Evolutionary conservation across 2,113 vertebrate species (phyloP).

Genomic region (Atherinomorus stipes): DNA sequence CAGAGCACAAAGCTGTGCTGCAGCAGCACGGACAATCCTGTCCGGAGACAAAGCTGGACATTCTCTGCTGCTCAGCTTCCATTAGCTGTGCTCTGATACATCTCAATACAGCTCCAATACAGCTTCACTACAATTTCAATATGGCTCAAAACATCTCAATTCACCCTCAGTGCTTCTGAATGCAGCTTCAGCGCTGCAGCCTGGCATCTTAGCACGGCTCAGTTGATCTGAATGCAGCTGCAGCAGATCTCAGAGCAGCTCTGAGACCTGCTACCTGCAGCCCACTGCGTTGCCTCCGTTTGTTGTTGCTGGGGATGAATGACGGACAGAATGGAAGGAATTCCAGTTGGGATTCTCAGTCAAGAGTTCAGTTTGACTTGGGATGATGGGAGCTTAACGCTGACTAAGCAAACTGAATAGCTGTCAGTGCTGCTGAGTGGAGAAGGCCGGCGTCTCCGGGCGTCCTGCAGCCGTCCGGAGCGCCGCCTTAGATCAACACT

Average conservation of each 20-base stretch:
- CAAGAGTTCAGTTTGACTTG: constrained; percentile 77
- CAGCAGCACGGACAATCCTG: constrained; percentile 71
- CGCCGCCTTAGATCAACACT: constrained; percentile 57
- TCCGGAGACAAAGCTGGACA: constrained; percentile 74
- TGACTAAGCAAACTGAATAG: constrained; percentile 76
- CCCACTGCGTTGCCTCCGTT: constrained; percentile 39
- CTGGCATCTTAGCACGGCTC: constrained; percentile 71
- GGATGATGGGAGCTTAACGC: constrained; percentile 68
- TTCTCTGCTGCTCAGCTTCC: constrained; percentile 80
- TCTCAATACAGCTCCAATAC: constrained; percentile 73
- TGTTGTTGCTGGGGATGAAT: constrained; percentile 60
- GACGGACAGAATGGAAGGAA: constrained; percentile 69
- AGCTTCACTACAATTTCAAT: constrained; percentile 72
- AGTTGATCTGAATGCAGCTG: constrained; percentile 71
- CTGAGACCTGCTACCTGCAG: constrained; percentile 55
- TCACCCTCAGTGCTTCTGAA: constrained; percentile 76
- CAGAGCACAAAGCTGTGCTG: constrained; percentile 64
- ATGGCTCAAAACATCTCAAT: constrained; percentile 81
- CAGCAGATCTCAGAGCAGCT: constrained; percentile 61
- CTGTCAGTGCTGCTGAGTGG: constrained; percentile 60
- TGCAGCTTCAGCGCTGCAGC: constrained; percentile 59
- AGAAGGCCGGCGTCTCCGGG: constrained; percentile 47
- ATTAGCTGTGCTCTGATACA: constrained; percentile 83
- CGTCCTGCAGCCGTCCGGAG: constrained; percentile 37
- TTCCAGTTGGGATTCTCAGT: constrained; percentile 65